Conservation (phyloP, 2,113 vertebrate species). For the Marmota monax region DNA sequence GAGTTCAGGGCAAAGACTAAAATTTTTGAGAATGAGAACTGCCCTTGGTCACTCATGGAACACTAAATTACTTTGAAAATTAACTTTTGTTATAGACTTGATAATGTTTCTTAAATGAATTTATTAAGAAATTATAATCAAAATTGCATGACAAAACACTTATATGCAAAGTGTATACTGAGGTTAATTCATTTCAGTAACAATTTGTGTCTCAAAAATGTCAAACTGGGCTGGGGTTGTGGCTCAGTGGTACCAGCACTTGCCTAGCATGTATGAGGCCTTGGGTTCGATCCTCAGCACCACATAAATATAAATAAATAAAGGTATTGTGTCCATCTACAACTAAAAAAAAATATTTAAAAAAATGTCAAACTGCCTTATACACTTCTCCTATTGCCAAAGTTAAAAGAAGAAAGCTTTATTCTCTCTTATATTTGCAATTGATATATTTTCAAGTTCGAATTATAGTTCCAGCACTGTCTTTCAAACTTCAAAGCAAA, state of each 20-base stretch:
- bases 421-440: background rate
- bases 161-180: background rate
- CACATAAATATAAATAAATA: too few relatives aligned
- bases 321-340: too few relatives aligned
- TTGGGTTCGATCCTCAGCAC: too few relatives aligned
- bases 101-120: background rate
- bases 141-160: background rate
- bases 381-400: background rate
- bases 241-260: too few relatives aligned
- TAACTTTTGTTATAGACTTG: background rate
- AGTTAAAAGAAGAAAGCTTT: background rate
- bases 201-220: background rate
- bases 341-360: too few relatives aligned
- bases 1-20: background rate
- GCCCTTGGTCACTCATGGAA: background rate
- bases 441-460: background rate
- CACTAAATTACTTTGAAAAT: background rate
- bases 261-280: too few relatives aligned
- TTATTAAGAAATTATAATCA: background rate
- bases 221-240: background rate
- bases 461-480: background rate
- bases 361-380: background rate
- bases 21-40: background rate
- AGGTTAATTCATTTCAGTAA: background rate
- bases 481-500: background rate